These are phyloP conservation scores for Hippoglossus hippoglossus DNA, from an alignment of 2,797 vertebrate genomes.

Conservation along the genomic window DNA sequence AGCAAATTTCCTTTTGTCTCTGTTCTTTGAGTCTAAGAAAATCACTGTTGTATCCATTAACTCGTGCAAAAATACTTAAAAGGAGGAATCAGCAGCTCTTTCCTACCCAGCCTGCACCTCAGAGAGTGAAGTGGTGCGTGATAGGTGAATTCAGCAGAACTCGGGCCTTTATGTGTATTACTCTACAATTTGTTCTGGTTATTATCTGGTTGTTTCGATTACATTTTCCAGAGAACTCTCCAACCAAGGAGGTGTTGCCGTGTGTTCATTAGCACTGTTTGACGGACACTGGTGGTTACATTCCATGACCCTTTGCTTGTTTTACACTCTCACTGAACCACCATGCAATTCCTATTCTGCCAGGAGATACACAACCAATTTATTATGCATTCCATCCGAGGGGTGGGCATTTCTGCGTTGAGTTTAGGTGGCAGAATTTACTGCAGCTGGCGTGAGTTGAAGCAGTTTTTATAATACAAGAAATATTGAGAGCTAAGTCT, in stretches of 20 bases:
- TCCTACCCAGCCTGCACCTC: background rate
- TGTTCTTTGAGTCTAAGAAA: background rate
- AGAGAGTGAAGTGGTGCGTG: background rate
- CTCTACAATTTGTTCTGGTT: conserved; percentile 30
- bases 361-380: background rate
- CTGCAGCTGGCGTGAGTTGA: conserved; percentile 13
- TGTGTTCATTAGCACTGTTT: background rate
- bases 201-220: conserved; percentile 14
- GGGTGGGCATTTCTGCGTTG: conserved; percentile 3
- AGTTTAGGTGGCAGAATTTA: background rate
- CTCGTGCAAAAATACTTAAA: conserved; percentile 2
- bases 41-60: background rate
- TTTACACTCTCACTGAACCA: conserved; percentile 10
- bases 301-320: conserved; percentile 26
- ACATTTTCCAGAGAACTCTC: conserved; percentile 24
- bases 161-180: conserved; percentile 18
- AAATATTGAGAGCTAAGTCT: conserved; percentile 6
- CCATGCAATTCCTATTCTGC: background rate
- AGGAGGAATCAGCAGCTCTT: background rate
- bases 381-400: conserved; percentile 14
- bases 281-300: background rate
- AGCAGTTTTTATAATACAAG: conserved; percentile 1
- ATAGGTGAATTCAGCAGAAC: conserved; percentile 30
- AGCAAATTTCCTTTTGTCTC: background rate
- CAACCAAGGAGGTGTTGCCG: conserved; percentile 1